Percentiles rank a stretch among this genome's conserved stretches.
Evolutionary conservation across 2,113 vertebrate genomes (phyloP).

Genomic region (Nycticebus coucang): DNA sequence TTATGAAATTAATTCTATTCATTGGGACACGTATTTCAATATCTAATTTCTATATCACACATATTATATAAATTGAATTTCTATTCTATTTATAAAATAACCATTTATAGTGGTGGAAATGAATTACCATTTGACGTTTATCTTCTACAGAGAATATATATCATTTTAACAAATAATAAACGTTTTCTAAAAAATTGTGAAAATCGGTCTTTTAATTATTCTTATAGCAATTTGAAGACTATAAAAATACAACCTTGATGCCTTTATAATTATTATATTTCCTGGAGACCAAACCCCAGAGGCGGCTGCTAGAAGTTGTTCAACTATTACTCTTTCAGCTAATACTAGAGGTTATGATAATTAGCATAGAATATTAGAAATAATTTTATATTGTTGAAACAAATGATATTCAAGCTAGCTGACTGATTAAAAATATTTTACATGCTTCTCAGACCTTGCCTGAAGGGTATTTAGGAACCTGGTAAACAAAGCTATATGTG

Average conservation of each 20-base stretch:
- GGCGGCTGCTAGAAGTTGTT: background rate
- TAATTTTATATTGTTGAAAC: background rate
- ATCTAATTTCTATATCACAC: background rate
- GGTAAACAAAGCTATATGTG: background rate
- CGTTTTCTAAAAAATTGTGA: background rate
- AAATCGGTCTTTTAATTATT: background rate
- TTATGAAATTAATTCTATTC: background rate
- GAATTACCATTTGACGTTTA: background rate
- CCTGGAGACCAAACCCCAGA: background rate
- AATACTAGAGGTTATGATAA: background rate
- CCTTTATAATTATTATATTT: background rate
- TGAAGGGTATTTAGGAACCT: background rate
- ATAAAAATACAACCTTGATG: rapidly evolving
- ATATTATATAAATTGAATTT: no score
- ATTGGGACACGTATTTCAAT: background rate
- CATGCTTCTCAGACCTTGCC: background rate
- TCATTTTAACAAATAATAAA: background rate
- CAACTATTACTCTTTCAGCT: background rate
- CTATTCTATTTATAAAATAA: background rate
- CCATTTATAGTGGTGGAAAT: background rate
- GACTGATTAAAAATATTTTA: background rate
- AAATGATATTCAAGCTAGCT: background rate
- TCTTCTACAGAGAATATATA: background rate
- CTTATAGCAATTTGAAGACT: background rate
- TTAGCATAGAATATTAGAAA: background rate